Evolutionary conservation across 2,113 vertebrate species (phyloP).

Genomic region (Sapajus apella): DNA sequence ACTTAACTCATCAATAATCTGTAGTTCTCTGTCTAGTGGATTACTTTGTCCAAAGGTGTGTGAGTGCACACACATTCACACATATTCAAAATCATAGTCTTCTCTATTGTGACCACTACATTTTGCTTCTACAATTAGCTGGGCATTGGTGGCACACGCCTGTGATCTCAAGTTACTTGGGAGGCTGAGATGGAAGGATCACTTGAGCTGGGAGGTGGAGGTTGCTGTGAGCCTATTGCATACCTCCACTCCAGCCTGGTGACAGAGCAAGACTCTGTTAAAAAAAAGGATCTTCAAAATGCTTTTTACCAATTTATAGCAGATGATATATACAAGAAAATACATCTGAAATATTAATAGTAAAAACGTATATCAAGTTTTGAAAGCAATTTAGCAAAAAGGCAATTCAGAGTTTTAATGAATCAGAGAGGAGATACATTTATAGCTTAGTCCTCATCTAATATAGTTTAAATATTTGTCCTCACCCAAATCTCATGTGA

Average conservation of each 20-base stretch:
- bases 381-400: neutral
- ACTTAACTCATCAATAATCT: neutral
- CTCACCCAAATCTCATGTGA: too few species aligned
- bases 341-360: neutral
- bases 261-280: too few species aligned
- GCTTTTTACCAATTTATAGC: neutral
- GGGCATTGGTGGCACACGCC: too few species aligned
- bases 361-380: constrained; percentile 1
- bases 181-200: too few species aligned
- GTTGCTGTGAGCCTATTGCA: too few species aligned
- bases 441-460: neutral
- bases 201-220: too few species aligned
- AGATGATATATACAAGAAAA: neutral
- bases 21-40: neutral
- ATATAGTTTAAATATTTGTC: too few species aligned
- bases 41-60: neutral
- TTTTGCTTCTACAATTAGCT: neutral
- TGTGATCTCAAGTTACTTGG: too few species aligned
- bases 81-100: neutral
- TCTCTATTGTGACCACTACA: neutral
- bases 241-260: too few species aligned
- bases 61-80: neutral
- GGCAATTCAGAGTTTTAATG: neutral
- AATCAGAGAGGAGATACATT: neutral
- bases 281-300: neutral